Evolutionary conservation across 1,140 invertebrate species (phyloP).

Genomic region (Drosophila lacteicornis): DNA sequence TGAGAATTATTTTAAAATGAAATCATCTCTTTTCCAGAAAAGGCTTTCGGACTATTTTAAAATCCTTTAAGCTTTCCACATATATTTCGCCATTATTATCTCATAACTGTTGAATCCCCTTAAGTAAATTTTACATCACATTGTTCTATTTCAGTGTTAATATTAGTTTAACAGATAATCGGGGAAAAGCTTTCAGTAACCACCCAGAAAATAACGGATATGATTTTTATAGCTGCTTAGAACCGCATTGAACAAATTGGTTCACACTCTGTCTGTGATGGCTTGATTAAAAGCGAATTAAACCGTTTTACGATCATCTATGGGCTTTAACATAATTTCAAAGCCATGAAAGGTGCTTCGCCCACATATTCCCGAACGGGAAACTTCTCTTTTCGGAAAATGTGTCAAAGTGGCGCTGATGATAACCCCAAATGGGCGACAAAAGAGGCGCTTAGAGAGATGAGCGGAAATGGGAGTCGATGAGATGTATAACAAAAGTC

Average conservation of each 20-base stretch:
- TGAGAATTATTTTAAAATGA: no score
- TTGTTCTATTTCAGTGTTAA: background rate
- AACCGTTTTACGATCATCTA: slow-evolving; percentile 55
- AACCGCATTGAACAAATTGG: slow-evolving; percentile 55
- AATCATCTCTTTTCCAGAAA: no score
- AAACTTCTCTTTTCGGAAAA: slow-evolving; percentile 25
- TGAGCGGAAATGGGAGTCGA: slow-evolving; percentile 66
- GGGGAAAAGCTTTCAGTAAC: background rate
- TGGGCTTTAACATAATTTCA: slow-evolving; percentile 17
- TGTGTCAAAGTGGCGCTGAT: slow-evolving; percentile 45
- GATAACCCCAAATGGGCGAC: slow-evolving; percentile 37
- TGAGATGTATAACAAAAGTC: slow-evolving; percentile 52
- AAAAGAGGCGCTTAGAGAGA: slow-evolving; percentile 72
- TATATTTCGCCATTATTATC: background rate
- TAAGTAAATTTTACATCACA: background rate
- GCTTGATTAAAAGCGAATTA: slow-evolving; percentile 67
- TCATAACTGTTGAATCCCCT: background rate
- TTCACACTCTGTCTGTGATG: slow-evolving; percentile 62
- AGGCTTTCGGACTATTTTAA: no score
- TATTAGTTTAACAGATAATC: background rate
- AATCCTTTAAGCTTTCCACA: no score
- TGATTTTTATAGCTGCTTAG: slow-evolving; percentile 4
- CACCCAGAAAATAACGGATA: slow-evolving; percentile 37
- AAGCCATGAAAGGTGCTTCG: slow-evolving; percentile 46
- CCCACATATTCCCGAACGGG: slow-evolving; percentile 36